Conservation (phyloP, 2,888 invertebrate genomes). For the Philaethria dido region DNA sequence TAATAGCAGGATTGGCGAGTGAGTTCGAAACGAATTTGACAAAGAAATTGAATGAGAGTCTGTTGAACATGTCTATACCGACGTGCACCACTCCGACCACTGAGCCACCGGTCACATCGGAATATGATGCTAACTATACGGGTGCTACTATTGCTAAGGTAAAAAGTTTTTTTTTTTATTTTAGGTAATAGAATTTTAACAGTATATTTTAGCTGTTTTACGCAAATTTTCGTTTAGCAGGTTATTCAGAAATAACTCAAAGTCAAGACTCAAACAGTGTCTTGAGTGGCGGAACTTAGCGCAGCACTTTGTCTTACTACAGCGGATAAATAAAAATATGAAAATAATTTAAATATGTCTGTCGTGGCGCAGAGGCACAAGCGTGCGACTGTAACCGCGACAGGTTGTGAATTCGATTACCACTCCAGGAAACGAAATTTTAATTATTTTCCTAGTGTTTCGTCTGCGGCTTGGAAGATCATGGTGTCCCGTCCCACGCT, state of each 20-base stretch:
- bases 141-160: conserved; percentile 58
- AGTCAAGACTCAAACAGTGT: too few relatives aligned
- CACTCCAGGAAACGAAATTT: too few relatives aligned
- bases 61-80: conserved; percentile 51
- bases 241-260: too few relatives aligned
- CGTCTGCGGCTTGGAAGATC: conserved; percentile 60
- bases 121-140: conserved; percentile 48
- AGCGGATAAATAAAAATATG: too few relatives aligned
- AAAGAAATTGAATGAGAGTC: conserved; percentile 52
- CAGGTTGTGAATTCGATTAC: too few relatives aligned
- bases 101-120: conserved; percentile 40
- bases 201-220: too few relatives aligned
- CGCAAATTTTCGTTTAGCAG: too few relatives aligned
- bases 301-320: too few relatives aligned
- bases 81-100: conserved; percentile 50
- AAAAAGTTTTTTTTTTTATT: not conserved
- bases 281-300: too few relatives aligned
- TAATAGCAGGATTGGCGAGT: conserved; percentile 55
- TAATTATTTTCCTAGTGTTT: conserved; percentile 57
- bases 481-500: conserved; percentile 55
- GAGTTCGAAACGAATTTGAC: conserved; percentile 61
- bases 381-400: too few relatives aligned
- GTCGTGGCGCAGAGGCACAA: too few relatives aligned
- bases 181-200: too few relatives aligned
- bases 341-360: not conserved